phyloP scores from a whole-genome alignment of 2,113 vertebrate genomes.

The Lethenteron reissneri region DNA sequence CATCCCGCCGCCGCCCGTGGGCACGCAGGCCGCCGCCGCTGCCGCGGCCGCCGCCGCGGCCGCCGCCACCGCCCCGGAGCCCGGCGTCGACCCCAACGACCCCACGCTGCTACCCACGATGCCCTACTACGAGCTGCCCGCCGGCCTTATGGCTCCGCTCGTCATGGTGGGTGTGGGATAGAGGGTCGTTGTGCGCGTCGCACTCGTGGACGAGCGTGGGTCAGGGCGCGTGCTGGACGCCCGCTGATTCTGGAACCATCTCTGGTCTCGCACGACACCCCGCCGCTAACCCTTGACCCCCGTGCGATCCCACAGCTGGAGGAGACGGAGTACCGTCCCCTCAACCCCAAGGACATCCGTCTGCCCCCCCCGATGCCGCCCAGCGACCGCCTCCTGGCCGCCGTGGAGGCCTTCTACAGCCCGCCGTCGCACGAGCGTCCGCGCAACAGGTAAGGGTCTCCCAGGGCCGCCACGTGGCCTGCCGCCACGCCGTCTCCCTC shows the following conservation, averaged over 20 bases:
- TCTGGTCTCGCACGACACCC: too few relatives aligned
- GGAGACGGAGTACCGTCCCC: conserved; percentile 77
- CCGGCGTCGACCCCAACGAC: conserved; percentile 61
- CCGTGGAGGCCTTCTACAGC: conserved; percentile 91
- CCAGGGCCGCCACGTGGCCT: conserved; percentile 1
- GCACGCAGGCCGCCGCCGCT: conserved; percentile 21
- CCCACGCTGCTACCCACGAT: conserved; percentile 89
- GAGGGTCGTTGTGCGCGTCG: too few relatives aligned
- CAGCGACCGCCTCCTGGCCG: conserved; percentile 73
- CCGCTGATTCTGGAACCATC: too few relatives aligned
- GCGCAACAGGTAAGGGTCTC: conserved; percentile 54
- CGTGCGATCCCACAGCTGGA: conserved; percentile 36
- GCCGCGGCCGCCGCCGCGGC: conserved; percentile 68
- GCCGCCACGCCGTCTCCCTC: background rate
- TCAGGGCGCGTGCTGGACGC: too few relatives aligned
- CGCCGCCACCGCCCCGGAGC: conserved; percentile 56
- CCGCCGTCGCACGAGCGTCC: conserved; percentile 89
- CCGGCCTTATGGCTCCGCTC: conserved; percentile 80
- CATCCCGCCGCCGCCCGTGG: background rate
- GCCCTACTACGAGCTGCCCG: conserved; percentile 90
- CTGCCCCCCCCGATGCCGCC: conserved; percentile 93
- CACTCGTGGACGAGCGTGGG: too few relatives aligned
- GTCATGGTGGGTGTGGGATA: conserved; percentile 39
- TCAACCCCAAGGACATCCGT: conserved; percentile 91
- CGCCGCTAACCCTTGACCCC: too few relatives aligned